Percentiles rank a stretch among this genome's conserved stretches.
Evolutionary conservation across 2,888 invertebrate species (phyloP).

Genomic region (Ophion obscuratus): DNA sequence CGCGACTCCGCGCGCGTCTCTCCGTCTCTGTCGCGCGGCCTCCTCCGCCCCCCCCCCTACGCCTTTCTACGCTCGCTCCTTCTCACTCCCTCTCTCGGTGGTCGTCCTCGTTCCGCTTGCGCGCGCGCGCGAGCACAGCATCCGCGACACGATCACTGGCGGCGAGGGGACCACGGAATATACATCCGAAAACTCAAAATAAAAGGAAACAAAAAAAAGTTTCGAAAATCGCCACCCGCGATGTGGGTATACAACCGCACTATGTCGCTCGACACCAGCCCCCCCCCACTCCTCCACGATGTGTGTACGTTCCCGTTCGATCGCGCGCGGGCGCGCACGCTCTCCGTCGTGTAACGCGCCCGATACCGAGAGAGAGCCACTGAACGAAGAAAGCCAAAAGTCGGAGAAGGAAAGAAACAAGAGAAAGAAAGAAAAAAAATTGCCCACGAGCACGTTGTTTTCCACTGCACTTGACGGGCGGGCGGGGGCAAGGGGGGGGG

Average conservation of each 20-base stretch:
- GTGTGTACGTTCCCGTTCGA: slow-evolving; percentile 51
- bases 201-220: slow-evolving; percentile 31
- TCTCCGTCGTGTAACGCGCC: slow-evolving; percentile 31
- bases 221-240: slow-evolving; percentile 38
- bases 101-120: slow-evolving; percentile 53
- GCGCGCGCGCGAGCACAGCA: slow-evolving; percentile 44
- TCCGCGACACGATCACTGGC: slow-evolving; percentile 38
- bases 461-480: slow-evolving; percentile 50
- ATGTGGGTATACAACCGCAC: slow-evolving; percentile 5
- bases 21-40: slow-evolving; percentile 17
- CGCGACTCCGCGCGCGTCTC: slow-evolving; percentile 40
- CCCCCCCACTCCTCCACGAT: background rate
- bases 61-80: slow-evolving; percentile 9
- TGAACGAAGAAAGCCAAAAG: slow-evolving; percentile 45
- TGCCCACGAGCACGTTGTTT: slow-evolving; percentile 55
- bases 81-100: slow-evolving; percentile 33
- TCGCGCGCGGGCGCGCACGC: slow-evolving; percentile 45
- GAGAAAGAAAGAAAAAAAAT: slow-evolving; percentile 35
- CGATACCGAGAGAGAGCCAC: slow-evolving; percentile 56
- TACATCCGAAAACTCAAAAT: background rate
- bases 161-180: background rate
- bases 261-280: slow-evolving; percentile 29
- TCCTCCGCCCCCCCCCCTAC: background rate
- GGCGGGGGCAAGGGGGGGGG: background rate
- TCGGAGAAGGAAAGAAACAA: slow-evolving; percentile 6